Evolutionary conservation across 92 coral and sea anemone species (phyloP).

Genomic region (Umimayanthus chanpuru): DNA sequence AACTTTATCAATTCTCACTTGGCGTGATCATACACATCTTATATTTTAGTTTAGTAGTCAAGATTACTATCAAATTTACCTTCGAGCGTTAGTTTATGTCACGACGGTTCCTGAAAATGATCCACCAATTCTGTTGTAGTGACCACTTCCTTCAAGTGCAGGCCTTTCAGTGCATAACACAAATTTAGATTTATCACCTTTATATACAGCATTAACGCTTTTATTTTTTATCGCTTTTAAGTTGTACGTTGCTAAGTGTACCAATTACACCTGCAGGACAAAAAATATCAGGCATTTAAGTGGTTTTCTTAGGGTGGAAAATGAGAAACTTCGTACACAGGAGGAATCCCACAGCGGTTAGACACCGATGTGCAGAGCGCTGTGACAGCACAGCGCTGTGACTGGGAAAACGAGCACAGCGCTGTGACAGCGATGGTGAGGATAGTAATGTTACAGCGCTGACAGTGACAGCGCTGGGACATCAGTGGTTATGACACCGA

Average conservation of each 20-base stretch:
- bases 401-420: no score
- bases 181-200: background rate
- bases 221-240: background rate
- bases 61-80: background rate
- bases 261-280: no score
- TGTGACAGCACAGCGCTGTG: no score
- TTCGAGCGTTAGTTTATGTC: slow-evolving; percentile 1
- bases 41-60: background rate
- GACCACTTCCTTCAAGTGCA: slow-evolving; percentile 26
- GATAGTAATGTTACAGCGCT: no score
- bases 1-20: no score
- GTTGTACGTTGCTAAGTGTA: background rate
- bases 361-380: no score
- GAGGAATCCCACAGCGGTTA: no score
- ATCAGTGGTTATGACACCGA: no score
- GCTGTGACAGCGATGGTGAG: no score
- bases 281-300: background rate
- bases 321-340: background rate
- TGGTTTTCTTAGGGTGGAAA: background rate
- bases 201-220: background rate
- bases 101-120: slow-evolving; percentile 28
- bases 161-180: slow-evolving; percentile 25
- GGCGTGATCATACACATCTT: no score
- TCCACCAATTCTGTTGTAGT: slow-evolving; percentile 17
- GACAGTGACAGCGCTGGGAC: no score